Base-by-base conservation (phyloP, 2,888 invertebrate species). In the Mesochorus sp. region DNA sequence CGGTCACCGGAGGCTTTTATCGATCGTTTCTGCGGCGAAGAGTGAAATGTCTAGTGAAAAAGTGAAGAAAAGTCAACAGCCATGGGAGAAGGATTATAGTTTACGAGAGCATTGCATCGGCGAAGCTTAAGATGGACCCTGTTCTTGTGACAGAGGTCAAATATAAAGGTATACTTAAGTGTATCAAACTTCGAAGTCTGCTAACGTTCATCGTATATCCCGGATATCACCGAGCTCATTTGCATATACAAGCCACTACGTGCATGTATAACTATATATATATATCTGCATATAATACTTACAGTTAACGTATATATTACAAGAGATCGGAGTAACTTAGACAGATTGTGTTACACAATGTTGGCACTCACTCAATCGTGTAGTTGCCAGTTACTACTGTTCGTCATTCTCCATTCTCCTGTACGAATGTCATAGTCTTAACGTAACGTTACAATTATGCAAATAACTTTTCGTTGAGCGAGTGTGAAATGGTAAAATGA, bases 281-380 rank as follows among this genome's bases (percentile, higher is more conserved):
- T 28, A 59, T 34, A 37, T 21, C 51, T 28, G 42, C 49, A 3
- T 8, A 2, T 5, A 37, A 39, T 17, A 37, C 12, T 21, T 71
- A 26, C 51, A 31, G 14, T 28, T 61, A 61, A n/a, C 19, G 49
- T 47, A 34, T 61, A 71, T 34, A 42, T 76, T 66, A 70, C 51
- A 28, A 28, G 34, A 44, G 70, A 78, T 66, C 47, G 37, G 44
- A 53, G 70, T 53, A 74, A 70, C 78, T 74, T 42, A 70, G 70
- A 71, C 74, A 71, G 78, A 78, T 78, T 71, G 78, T 62, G 74
- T 78, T 78, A 78, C 70, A 71, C 74, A 61, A 74, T 68, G 74
- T 74, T 71, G 78, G 70, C 74, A 74, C 61, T 71, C 66, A 74
- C 70, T 74, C 74, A 59, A 74, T 74, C 70, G 64, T 21, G 37